Base-by-base conservation (phyloP, 2,888 invertebrate genomes). In the Brachypterus glaber region DNA sequence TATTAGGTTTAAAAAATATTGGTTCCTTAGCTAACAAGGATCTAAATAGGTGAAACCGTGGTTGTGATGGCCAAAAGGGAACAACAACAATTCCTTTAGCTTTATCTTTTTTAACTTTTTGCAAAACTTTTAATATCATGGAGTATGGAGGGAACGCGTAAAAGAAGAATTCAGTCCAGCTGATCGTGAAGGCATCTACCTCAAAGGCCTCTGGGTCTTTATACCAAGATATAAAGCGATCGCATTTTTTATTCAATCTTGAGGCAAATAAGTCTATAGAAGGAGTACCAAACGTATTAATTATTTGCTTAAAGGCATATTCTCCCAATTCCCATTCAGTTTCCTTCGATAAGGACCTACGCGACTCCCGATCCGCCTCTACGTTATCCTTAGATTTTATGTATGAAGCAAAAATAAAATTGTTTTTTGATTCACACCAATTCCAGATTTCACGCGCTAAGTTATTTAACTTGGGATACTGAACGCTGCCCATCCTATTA, bases 391-490 rank as follows among this genome's bases (percentile, higher is more conserved):
- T 41, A 1, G 51, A 43, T 17, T 27, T 38, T 4, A 50, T 50
- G 31, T 48, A 48, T 7, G 49, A 43, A 13, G 49, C 46, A 33
- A 40, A 39, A 9, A 50, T 21, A 33, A 30, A 48, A 13, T 49
- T 33, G 14, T 45, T 46, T 32, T 39, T 38, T 18, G n/a, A 50
- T 54, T 44, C 45, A 39, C 33, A 59, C 33, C 12, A 46, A 13
- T 43, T 30, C 50, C 49, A 53, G 27, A 59, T 54, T 11, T 50
- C 32, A 14, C 44, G 39, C n/a, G 48, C 34, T 25, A 55, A 15
- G 17, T 31, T 21, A 32, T 49, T 45, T 13, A 53, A 40, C 4
- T 48, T 37, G 0, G 33, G 32, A 36, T 43, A 51, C 30, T 47
- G 37, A 3, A 52, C 36, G 21, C 45, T 37, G 4, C 49, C 47